These are phyloP conservation scores for Aphodius granarius DNA, from an alignment of 2,888 invertebrate genomes.

Conservation along the genomic window DNA sequence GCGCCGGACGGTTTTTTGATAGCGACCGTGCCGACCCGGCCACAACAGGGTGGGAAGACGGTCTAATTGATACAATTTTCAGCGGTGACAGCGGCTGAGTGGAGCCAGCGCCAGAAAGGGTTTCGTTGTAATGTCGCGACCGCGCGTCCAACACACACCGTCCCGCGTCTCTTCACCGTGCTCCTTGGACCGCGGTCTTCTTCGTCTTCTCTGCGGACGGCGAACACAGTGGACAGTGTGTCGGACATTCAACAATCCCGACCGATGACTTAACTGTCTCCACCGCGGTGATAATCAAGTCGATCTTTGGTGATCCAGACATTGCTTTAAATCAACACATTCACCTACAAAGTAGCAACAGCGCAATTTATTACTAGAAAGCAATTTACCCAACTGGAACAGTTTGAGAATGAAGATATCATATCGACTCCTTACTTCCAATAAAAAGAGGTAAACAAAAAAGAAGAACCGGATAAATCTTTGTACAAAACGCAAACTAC, in stretches of 20 bases:
- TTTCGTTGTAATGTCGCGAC: constrained; percentile 54
- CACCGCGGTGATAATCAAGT: neutral
- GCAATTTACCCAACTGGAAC: neutral
- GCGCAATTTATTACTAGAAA: neutral
- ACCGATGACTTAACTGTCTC: neutral
- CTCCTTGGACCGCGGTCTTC: constrained; percentile 11
- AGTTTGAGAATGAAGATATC: neutral
- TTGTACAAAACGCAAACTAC: neutral
- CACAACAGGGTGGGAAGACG: constrained; percentile 17
- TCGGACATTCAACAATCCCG: constrained; percentile 32
- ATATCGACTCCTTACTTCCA: neutral
- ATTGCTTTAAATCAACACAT: neutral
- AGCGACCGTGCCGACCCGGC: constrained; percentile 4
- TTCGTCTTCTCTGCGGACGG: constrained; percentile 1
- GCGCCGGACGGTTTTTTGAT: neutral
- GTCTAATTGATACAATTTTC: constrained; percentile 50
- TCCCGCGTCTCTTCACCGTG: constrained; percentile 19
- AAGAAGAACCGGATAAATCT: neutral
- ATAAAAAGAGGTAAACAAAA: too few relatives aligned
- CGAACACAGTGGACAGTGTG: constrained; percentile 35
- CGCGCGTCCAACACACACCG: constrained; percentile 37
- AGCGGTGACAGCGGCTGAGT: constrained; percentile 40
- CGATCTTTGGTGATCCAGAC: neutral
- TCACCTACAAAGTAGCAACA: neutral
- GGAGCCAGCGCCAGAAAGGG: constrained; percentile 54